phyloP scores from a whole-genome alignment of 2,888 invertebrate genomes.

The Aspidiotus rigidus region DNA sequence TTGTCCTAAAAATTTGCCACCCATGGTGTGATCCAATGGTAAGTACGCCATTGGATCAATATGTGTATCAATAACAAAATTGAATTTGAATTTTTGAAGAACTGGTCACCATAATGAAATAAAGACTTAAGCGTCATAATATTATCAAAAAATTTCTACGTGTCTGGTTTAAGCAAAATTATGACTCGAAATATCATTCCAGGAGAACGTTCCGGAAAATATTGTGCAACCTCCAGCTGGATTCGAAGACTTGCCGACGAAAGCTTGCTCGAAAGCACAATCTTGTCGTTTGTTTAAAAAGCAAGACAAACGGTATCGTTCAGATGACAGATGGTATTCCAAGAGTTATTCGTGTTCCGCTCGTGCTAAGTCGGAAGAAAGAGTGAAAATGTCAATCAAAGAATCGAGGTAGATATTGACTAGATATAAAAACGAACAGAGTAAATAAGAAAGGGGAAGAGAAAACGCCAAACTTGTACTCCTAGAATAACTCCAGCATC shows the following conservation, averaged over 20 bases:
- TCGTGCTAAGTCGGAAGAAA: slow-evolving; percentile 72
- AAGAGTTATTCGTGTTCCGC: slow-evolving; percentile 60
- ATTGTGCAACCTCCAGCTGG: slow-evolving; percentile 83
- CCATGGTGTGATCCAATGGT: no score
- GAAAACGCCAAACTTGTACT: no score
- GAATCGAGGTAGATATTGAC: slow-evolving; percentile 37
- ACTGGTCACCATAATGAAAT: no score
- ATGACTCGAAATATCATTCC: background rate
- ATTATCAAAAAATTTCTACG: background rate
- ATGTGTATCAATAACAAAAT: no score
- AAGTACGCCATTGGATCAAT: no score
- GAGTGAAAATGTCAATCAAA: slow-evolving; percentile 54
- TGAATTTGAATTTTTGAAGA: no score
- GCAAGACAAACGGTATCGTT: slow-evolving; percentile 66
- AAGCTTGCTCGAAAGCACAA: slow-evolving; percentile 41
- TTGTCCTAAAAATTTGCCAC: no score
- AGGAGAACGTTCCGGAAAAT: slow-evolving; percentile 44
- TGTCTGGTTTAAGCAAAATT: no score
- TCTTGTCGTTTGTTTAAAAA: slow-evolving; percentile 61
- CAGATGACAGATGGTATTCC: slow-evolving; percentile 60
- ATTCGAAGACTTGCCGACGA: slow-evolving; percentile 70
- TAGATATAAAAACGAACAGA: no score
- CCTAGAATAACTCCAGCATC: no score
- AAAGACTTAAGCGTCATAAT: background rate
- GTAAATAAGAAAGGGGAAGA: no score